A percentile compares a stretch with the other conserved stretches of the same genome.
Evolutionary conservation across 2,888 invertebrate species (phyloP).

Genomic region (Chalcis sispes): DNA sequence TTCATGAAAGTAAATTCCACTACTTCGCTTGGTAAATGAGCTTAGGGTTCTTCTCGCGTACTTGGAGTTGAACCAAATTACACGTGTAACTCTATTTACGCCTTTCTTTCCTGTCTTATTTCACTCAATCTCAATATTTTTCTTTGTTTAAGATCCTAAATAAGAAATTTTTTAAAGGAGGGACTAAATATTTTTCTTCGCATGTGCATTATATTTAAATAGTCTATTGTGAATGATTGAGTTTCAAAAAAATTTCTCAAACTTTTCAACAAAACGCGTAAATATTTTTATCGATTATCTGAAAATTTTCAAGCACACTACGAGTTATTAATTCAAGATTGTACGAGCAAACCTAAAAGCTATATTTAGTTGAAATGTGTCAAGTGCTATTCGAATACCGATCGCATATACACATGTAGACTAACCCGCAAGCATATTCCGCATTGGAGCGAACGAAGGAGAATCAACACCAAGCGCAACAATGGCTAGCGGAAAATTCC

Average conservation of each 20-base stretch:
- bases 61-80: constrained; percentile 27
- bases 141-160: too few species aligned
- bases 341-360: too few species aligned
- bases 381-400: not conserved
- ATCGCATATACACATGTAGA: not conserved
- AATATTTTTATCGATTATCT: too few species aligned
- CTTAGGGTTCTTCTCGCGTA: not conserved
- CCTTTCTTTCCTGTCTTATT: not conserved
- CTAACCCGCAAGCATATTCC: not conserved
- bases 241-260: too few species aligned
- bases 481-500: not conserved
- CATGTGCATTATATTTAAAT: too few species aligned
- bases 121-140: not conserved
- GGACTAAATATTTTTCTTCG: too few species aligned
- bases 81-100: not conserved
- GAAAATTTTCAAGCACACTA: too few species aligned
- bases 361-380: too few species aligned
- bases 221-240: too few species aligned
- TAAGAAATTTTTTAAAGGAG: too few species aligned
- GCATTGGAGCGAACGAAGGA: not conserved
- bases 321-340: too few species aligned
- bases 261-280: too few species aligned
- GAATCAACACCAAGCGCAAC: not conserved
- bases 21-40: constrained; percentile 24
- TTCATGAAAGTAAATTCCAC: constrained; percentile 1